Base-by-base conservation (phyloP, 2,113 vertebrate genomes). In the Xiphorhynchus elegans region DNA sequence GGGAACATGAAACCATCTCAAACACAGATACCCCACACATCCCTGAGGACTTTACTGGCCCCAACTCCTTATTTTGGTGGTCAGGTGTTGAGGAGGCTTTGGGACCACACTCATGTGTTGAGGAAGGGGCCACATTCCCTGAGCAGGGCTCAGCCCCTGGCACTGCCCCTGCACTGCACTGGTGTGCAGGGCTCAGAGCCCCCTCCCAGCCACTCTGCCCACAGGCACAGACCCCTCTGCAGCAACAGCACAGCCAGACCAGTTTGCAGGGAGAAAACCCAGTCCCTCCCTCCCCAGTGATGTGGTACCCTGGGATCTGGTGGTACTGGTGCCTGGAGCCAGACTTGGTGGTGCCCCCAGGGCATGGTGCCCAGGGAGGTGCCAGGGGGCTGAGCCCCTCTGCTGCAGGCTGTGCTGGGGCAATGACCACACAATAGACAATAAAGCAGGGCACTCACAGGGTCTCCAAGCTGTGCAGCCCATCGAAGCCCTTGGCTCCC, bases 381-480 rank as follows among this genome's bases (percentile, higher is more conserved):
- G 2, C 33, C 13, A 56, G 35, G 28, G 47, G 59, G 39, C 52
- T 80, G 78, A 3, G 11, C 55, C 31, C 24, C 33, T 49, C 24
- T 44, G n/a, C 55, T 46, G 25, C 0, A 0, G 9, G 46, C 68
- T 42, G 13, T 53, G 55, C 69, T 92, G 73, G 33, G n/a, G 16
- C 23, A 7, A 23, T 31, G 66, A 35, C 24, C 47, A 21, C 39
- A 19, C 2, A 2, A 0, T 2, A 64, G 37, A 87, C 42, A 31
- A 75, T 25, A 39, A 64, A 86, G 13, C 6, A 74, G 31, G 33
- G n/a, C 17, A 99, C 99, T 99, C 97, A 99, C 99, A 99, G 97
- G 28, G 99, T 99, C 97, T 99, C 99, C 97, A 99, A 94, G 95
- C 98, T 99, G 93, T 98, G 98, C 93, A 99, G 98, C 89, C 99